Conservation (phyloP, 2,113 vertebrate species). For the Ailurus styani region DNA sequence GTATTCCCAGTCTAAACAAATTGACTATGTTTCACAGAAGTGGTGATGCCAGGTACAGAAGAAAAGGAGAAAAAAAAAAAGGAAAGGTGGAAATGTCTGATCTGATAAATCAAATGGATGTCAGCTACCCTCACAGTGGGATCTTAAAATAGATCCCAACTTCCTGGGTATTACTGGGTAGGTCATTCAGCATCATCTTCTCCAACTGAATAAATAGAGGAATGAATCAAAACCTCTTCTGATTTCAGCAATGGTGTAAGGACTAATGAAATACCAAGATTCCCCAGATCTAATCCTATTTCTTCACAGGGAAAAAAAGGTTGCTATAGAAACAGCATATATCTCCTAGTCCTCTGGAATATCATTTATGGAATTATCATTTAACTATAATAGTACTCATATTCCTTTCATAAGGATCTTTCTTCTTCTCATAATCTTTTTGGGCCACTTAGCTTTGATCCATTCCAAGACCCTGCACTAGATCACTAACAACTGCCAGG, state of each 20-base stretch:
- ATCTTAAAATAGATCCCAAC: slow-evolving; percentile 12
- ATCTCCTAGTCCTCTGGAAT: slow-evolving; percentile 18
- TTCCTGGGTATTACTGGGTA: slow-evolving; percentile 6
- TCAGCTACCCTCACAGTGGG: not conserved
- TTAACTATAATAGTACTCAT: slow-evolving; percentile 2
- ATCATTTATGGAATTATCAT: slow-evolving; percentile 7
- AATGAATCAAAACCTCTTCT: slow-evolving; percentile 35
- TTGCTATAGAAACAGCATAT: not conserved
- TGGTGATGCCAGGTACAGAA: slow-evolving; percentile 8
- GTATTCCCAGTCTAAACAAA: slow-evolving; percentile 22
- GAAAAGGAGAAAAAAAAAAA: not conserved
- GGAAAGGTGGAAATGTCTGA: not conserved
- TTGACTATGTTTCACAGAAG: slow-evolving; percentile 20
- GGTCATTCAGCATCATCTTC: slow-evolving; percentile 3
- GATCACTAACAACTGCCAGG: not conserved
- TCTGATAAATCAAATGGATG: slow-evolving; percentile 19
- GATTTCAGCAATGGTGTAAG: not conserved
- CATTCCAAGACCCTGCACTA: not conserved
- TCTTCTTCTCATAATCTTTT: slow-evolving; percentile 5
- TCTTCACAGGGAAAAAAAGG: not conserved
- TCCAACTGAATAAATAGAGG: not conserved
- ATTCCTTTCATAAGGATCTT: not conserved
- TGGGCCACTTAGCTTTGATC: not conserved
- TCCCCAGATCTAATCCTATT: slow-evolving; percentile 14
- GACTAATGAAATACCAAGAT: not conserved